Conservation (phyloP, 2,113 vertebrate species). For the Anarrhichthys ocellatus region DNA sequence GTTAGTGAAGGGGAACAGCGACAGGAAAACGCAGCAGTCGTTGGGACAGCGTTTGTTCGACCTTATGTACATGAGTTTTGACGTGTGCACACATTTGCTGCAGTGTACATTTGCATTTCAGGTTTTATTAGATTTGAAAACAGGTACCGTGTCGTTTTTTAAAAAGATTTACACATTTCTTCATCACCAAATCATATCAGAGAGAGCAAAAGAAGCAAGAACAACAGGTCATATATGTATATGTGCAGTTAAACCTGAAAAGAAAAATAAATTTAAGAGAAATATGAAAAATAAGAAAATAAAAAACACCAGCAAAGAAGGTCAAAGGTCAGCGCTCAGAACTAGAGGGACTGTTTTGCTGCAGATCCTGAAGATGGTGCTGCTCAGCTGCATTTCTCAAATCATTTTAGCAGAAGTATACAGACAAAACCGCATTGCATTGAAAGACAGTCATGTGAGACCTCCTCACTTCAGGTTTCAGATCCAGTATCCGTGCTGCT, state of each 20-base stretch:
- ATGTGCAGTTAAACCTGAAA: neutral
- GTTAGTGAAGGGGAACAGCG: conserved; percentile 28
- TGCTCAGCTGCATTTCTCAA: conserved; percentile 32
- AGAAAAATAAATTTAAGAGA: neutral
- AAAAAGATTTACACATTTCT: neutral
- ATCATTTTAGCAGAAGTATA: neutral
- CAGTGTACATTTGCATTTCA: neutral
- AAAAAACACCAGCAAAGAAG: neutral
- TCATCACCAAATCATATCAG: neutral
- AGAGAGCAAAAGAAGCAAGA: neutral
- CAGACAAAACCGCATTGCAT: neutral
- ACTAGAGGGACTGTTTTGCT: conserved; percentile 14
- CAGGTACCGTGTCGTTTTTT: neutral
- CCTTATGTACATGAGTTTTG: neutral
- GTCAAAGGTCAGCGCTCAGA: conserved; percentile 12
- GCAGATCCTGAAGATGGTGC: conserved; percentile 53
- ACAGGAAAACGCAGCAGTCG: conserved; percentile 24
- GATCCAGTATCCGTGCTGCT: neutral
- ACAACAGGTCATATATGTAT: neutral
- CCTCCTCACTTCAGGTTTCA: conserved; percentile 14
- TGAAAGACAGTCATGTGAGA: neutral
- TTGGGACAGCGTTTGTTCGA: conserved; percentile 25
- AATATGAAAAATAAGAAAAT: neutral
- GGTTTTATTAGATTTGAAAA: neutral
- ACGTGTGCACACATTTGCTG: neutral